phyloP scores from a whole-genome alignment of 2,113 vertebrate species.

The Lophius piscatorius region DNA sequence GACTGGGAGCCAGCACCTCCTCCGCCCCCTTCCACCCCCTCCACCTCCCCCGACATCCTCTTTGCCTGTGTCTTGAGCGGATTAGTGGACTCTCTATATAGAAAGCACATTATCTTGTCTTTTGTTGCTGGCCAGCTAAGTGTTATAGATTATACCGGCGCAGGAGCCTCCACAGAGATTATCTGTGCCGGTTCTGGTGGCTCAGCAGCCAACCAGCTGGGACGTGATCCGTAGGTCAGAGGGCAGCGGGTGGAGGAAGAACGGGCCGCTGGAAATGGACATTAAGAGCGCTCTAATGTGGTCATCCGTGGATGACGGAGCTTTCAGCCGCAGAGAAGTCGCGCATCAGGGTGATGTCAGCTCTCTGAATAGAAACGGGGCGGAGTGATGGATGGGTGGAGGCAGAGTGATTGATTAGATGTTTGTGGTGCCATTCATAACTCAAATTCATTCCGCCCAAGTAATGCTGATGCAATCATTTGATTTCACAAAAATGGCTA shows the following conservation, averaged over 20 bases:
- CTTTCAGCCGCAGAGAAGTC: slow-evolving; percentile 3
- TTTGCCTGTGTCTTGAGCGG: slow-evolving; percentile 71
- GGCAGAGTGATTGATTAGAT: not conserved
- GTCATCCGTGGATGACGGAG: slow-evolving; percentile 12
- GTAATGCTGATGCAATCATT: not conserved
- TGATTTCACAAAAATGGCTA: not conserved
- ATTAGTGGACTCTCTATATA: slow-evolving; percentile 73
- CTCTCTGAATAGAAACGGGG: slow-evolving; percentile 12
- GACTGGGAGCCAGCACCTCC: slow-evolving; percentile 10
- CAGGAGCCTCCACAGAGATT: slow-evolving; percentile 51
- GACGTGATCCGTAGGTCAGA: slow-evolving; percentile 41
- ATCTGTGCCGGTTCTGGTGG: not conserved
- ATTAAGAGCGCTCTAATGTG: slow-evolving; percentile 39
- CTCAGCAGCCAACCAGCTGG: slow-evolving; percentile 23
- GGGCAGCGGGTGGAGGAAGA: slow-evolving; percentile 4
- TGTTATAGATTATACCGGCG: slow-evolving; percentile 61
- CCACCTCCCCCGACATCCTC: slow-evolving; percentile 41
- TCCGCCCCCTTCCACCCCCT: accelerated
- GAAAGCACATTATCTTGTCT: slow-evolving; percentile 75
- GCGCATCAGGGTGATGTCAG: slow-evolving; percentile 37
- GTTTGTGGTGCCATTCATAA: not conserved
- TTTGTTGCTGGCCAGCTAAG: slow-evolving; percentile 67
- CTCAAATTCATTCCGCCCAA: not conserved
- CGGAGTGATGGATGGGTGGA: not conserved
- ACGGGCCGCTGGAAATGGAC: slow-evolving; percentile 27